A percentile compares a stretch with the other conserved stretches of the same genome.
Conservation (phyloP, 2,888 invertebrate species). For the Dugesia japonica region DNA sequence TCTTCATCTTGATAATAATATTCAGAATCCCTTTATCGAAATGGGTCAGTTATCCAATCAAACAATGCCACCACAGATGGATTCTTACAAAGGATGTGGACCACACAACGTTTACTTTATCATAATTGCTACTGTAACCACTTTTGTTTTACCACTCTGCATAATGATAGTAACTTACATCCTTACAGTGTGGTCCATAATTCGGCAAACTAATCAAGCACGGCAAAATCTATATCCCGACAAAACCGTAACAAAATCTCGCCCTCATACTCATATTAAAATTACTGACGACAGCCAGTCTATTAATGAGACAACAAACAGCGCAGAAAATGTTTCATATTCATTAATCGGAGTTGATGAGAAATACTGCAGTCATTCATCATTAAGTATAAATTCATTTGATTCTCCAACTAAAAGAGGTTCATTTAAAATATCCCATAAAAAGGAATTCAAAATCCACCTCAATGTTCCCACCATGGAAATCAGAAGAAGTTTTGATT, state of each 20-base stretch:
- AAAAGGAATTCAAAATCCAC: neutral
- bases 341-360: neutral
- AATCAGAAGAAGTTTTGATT: neutral
- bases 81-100: constrained; percentile 38
- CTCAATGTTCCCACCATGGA: neutral
- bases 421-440: neutral
- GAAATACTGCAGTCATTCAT: neutral
- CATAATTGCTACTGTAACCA: constrained; percentile 37
- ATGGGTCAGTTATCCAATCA: neutral
- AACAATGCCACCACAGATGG: neutral
- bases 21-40: neutral
- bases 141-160: constrained; percentile 38
- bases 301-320: neutral
- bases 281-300: neutral
- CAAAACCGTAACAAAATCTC: neutral
- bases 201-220: constrained; percentile 34
- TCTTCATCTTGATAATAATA: constrained; percentile 29
- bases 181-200: constrained; percentile 37
- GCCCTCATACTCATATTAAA: neutral
- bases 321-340: neutral
- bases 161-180: constrained; percentile 39
- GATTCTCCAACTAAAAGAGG: neutral
- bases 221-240: constrained; percentile 24
- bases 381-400: neutral
- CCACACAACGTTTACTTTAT: constrained; percentile 38